A percentile compares a stretch with the other conserved stretches of the same genome.
These are phyloP conservation scores for Oligia latruncula DNA, from an alignment of 2,888 invertebrate species.

Conservation along the genomic window DNA sequence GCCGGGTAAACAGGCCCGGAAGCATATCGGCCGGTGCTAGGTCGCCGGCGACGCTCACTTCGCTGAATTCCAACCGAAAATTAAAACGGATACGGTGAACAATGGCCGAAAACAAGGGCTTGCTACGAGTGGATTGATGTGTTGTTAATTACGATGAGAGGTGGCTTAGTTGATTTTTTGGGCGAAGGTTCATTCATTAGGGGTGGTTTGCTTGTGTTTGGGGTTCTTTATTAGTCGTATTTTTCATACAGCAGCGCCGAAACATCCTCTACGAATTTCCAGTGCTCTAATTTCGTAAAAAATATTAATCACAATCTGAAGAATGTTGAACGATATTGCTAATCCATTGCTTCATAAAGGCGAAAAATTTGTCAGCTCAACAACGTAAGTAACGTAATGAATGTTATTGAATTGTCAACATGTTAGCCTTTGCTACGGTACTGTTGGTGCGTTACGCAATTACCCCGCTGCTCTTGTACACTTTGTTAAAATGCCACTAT, in stretches of 20 bases:
- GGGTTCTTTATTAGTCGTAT: conserved; percentile 2
- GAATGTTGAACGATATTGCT: not conserved
- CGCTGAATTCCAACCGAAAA: conserved; percentile 74
- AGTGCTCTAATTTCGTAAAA: not conserved
- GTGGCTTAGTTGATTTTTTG: conserved; percentile 32
- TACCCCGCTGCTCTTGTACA: not conserved
- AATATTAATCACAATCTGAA: not conserved
- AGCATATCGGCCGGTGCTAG: conserved; percentile 62
- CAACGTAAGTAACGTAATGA: not conserved
- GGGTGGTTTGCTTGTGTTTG: not conserved
- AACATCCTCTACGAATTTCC: not conserved
- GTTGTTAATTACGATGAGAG: conserved; percentile 50
- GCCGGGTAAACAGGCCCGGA: conserved; percentile 72
- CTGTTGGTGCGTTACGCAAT: not conserved
- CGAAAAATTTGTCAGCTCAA: not conserved
- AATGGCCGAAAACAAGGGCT: conserved; percentile 58
- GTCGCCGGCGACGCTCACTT: conserved; percentile 72
- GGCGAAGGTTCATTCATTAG: conserved; percentile 44
- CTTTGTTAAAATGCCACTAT: not conserved
- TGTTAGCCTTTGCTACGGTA: no score
- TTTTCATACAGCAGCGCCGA: conserved; percentile 9
- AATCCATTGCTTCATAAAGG: not conserved
- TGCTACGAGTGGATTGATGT: conserved; percentile 47
- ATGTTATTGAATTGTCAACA: not conserved
- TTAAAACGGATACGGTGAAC: conserved; percentile 74